phyloP scores from a whole-genome alignment of 2,888 invertebrate genomes.

The Apamea monoglypha region DNA sequence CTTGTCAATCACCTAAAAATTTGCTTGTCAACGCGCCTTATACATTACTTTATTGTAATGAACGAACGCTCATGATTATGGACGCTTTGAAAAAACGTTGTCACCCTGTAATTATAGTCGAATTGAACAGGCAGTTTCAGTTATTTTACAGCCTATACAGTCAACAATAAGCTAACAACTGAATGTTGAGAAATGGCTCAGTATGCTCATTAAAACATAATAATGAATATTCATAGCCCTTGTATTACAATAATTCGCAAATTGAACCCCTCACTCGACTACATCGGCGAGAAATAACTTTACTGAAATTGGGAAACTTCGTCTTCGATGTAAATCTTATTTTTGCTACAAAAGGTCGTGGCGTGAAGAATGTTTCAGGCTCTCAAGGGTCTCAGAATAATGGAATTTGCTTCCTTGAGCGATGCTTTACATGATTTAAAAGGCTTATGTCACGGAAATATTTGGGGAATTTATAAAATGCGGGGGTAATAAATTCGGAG shows the following conservation, averaged over 20 bases:
- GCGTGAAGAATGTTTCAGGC: constrained; percentile 42
- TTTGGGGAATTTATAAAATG: constrained; percentile 27
- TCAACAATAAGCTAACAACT: constrained; percentile 34
- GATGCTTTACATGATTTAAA: constrained; percentile 24
- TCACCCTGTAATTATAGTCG: neutral
- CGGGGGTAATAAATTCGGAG: constrained; percentile 24
- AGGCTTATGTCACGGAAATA: constrained; percentile 23
- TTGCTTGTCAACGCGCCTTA: neutral
- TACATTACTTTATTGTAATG: neutral
- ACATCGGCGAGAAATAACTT: constrained; percentile 48
- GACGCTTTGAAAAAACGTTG: neutral
- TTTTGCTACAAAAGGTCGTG: constrained; percentile 43
- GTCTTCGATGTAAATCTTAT: constrained; percentile 52
- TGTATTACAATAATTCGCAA: constrained; percentile 55
- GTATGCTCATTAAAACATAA: constrained; percentile 45
- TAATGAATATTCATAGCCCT: constrained; percentile 53
- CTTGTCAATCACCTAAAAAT: neutral
- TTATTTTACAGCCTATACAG: constrained; percentile 16
- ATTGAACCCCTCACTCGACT: constrained; percentile 29
- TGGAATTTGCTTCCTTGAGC: constrained; percentile 32
- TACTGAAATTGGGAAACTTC: constrained; percentile 58
- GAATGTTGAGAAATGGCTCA: constrained; percentile 27
- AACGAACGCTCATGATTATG: neutral
- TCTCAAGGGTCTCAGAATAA: constrained; percentile 26
- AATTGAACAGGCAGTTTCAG: constrained; percentile 18